Conservation (phyloP, 2,113 vertebrate genomes). For the Salvelinus sp. region DNA sequence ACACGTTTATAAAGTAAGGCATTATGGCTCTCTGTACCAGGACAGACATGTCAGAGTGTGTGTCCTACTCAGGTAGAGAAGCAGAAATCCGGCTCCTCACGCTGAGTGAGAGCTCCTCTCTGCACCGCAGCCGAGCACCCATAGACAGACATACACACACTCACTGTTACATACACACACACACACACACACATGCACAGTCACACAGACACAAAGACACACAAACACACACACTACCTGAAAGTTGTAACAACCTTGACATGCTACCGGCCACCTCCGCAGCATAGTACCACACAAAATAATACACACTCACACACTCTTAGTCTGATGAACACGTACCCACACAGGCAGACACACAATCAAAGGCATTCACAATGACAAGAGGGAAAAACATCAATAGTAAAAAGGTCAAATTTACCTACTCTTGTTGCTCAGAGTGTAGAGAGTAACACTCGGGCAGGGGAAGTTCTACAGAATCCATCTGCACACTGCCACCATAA, state of each 20-base stretch:
- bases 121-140: conserved; percentile 38
- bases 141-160: conserved; percentile 14
- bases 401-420: conserved; percentile 88
- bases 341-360: conserved; percentile 47
- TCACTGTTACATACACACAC: no score
- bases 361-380: conserved; percentile 67
- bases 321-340: conserved; percentile 52
- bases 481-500: conserved; percentile 91
- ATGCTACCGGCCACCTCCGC: conserved; percentile 58
- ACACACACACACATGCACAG: no score
- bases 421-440: conserved; percentile 99
- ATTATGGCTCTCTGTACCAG: neutral
- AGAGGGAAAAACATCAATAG: conserved; percentile 39
- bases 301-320: neutral
- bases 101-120: conserved; percentile 51
- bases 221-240: conserved; percentile 51
- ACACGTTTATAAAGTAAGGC: neutral
- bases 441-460: conserved; percentile 95
- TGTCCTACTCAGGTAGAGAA: conserved; percentile 15
- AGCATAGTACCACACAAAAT: conserved; percentile 53
- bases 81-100: conserved; percentile 41
- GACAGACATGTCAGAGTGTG: conserved; percentile 4
- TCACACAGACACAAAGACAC: neutral
- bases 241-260: conserved; percentile 66
- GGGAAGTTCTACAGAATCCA: conserved; percentile 99